Evolutionary conservation across 2,888 invertebrate genomes (phyloP), one percentile per base, ranked within the genome.

Genomic region (Hymenopus coronatus): DNA sequence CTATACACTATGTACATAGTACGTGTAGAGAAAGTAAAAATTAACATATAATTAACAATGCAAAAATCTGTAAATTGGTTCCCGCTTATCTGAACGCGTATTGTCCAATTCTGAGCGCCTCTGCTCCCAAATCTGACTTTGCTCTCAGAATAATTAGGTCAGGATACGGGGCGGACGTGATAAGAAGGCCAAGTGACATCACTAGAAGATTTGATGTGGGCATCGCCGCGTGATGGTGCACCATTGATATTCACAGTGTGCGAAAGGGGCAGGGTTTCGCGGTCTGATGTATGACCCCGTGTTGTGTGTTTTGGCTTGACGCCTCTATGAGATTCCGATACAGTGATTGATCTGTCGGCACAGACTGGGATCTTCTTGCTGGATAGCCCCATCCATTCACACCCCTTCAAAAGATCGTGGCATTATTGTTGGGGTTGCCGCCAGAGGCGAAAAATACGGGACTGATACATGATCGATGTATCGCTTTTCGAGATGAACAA

Each of bases 311-410:
- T 82, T 87, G 40, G 82, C 82, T 28, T 87, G 87, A 82, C 27
- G 82, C 82, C 87, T 87, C n/a, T 82, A 33, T 87, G 82, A 82
- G 87, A 70, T 70, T 70, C 27, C 82, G 87, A 87, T 87, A 87
- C 81, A 82, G 82, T 87, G 87, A 87, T 87, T 87, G 82, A 87
- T 87, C 87, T 87, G 87, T 87, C 82, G 82, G 54, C 25, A 8
- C 82, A n/a, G 54, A 70, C 54, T 20, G 54, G 25, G 54, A 70
- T 70, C 54, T 70, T 70, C 54, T 70, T 70, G 54, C 20, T 20
- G 54, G 54, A 25, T 70, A 70, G 54, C 54, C 25, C 54, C 25
- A 20, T 70, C 54, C 54, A 70, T 70, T 70, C 54, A 70, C 54
- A 70, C 54, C 20, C 54, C 54, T 25, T 70, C 54, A 70, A 70